Evolutionary conservation across 1,140 invertebrate genomes (phyloP).

Genomic region (Daktulosphaira vitifoliae): DNA sequence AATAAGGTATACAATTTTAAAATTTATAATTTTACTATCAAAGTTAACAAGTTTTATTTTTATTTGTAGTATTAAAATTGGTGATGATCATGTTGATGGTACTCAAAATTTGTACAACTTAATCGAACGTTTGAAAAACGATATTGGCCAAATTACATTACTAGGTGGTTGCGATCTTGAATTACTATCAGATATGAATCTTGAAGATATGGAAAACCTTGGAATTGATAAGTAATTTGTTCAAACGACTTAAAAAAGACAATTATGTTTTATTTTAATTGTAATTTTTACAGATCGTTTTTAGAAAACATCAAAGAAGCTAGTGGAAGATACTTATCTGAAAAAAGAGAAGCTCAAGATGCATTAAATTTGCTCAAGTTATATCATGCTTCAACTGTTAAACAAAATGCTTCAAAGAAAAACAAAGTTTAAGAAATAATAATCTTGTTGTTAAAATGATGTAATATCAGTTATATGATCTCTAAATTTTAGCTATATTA

Average conservation of each 20-base stretch:
- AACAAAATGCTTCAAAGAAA: constrained; percentile 35
- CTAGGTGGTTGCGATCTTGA: constrained; percentile 69
- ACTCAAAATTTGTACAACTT: constrained; percentile 49
- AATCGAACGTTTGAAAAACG: constrained; percentile 62
- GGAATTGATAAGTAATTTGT: constrained; percentile 53
- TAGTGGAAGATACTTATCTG: constrained; percentile 65
- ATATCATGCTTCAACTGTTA: constrained; percentile 41
- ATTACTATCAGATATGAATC: constrained; percentile 74
- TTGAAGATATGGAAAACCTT: constrained; percentile 68
- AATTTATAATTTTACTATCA: constrained; percentile 15
- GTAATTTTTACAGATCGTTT: constrained; percentile 52
- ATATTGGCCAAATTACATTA: constrained; percentile 70
- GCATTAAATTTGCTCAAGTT: constrained; percentile 64
- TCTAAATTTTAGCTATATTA: no score
- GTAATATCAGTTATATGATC: no score
- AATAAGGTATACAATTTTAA: constrained; percentile 7
- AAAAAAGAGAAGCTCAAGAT: constrained; percentile 73
- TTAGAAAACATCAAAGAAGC: constrained; percentile 74
- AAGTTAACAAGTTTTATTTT: background rate
- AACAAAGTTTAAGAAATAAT: constrained; percentile 16
- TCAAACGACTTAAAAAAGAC: no score
- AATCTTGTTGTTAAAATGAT: no score
- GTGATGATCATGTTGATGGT: constrained; percentile 45
- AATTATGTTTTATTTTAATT: background rate
- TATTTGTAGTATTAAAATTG: constrained; percentile 19